phyloP scores from a whole-genome alignment of 1,140 invertebrate genomes.

The Drosophila jambulina region DNA sequence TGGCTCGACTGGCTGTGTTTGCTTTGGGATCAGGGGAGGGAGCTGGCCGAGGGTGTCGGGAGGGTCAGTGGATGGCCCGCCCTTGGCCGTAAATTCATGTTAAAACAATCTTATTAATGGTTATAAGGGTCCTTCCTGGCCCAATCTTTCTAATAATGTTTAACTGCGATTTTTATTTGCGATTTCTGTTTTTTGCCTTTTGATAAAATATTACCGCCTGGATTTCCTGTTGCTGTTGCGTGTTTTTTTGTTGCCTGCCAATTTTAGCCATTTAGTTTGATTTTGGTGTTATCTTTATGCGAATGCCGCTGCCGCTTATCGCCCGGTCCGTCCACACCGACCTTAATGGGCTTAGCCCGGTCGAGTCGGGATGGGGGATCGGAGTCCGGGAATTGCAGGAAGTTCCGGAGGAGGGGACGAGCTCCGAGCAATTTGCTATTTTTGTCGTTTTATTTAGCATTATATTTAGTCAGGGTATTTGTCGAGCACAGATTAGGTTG shows the following conservation, averaged over 20 bases:
- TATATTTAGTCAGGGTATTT: conserved; percentile 36
- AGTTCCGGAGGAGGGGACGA: conserved; percentile 17
- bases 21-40: conserved; percentile 31
- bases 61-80: conserved; percentile 34
- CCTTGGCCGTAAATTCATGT: conserved; percentile 76
- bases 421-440: conserved; percentile 29
- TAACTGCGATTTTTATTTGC: conserved; percentile 80
- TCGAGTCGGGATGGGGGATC: conserved; percentile 10
- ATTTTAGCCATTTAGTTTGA: conserved; percentile 83
- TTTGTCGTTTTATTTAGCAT: conserved; percentile 34
- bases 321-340: conserved; percentile 44
- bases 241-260: conserved; percentile 54
- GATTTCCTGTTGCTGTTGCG: conserved; percentile 73
- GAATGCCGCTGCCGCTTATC: conserved; percentile 71
- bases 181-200: conserved; percentile 39
- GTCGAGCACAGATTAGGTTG: conserved; percentile 14
- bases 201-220: conserved; percentile 68
- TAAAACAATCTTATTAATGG: conserved; percentile 83
- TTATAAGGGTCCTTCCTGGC: conserved; percentile 52
- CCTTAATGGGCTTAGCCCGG: conserved; percentile 70
- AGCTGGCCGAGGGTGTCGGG: background rate
- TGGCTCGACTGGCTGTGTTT: conserved; percentile 44
- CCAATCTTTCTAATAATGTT: conserved; percentile 72
- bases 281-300: conserved; percentile 78
- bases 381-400: conserved; percentile 19